A percentile compares a stretch with the other conserved stretches of the same genome.
Evolutionary conservation across 2,113 vertebrate genomes (phyloP).

Genomic region (Neolamprologus devosi): DNA sequence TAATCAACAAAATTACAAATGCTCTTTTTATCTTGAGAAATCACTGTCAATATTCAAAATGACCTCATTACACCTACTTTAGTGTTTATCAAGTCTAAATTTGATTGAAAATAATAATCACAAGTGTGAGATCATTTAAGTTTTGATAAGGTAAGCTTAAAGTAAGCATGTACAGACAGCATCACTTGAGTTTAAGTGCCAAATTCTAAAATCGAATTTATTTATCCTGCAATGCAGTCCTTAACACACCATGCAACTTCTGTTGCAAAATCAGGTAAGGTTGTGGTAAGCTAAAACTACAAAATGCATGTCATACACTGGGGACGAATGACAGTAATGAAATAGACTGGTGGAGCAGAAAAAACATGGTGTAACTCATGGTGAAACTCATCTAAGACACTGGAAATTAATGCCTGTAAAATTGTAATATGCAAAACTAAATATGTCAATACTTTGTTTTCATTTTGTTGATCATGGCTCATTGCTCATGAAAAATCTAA

Average conservation of each 20-base stretch:
- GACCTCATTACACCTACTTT: not conserved
- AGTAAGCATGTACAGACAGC: not conserved
- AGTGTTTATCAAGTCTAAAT: not conserved
- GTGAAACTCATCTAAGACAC: not conserved
- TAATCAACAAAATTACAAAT: not conserved
- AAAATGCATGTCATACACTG: not conserved
- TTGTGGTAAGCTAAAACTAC: not conserved
- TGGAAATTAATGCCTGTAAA: not conserved
- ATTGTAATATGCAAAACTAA: not conserved
- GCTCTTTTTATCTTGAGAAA: not conserved
- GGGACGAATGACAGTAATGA: not conserved
- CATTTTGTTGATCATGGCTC: not conserved
- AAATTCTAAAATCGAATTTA: not conserved
- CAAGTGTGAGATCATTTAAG: not conserved
- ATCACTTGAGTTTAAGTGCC: not conserved
- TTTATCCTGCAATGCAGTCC: not conserved
- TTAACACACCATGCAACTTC: not conserved
- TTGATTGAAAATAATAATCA: not conserved
- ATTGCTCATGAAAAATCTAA: not conserved
- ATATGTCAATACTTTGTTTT: not conserved
- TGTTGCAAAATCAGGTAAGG: not conserved
- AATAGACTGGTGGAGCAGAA: not conserved
- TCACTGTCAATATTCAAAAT: not conserved
- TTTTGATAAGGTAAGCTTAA: not conserved
- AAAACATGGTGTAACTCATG: not conserved